Base-by-base conservation (phyloP, 2,113 vertebrate species). In the Benitochromis conjunctus region DNA sequence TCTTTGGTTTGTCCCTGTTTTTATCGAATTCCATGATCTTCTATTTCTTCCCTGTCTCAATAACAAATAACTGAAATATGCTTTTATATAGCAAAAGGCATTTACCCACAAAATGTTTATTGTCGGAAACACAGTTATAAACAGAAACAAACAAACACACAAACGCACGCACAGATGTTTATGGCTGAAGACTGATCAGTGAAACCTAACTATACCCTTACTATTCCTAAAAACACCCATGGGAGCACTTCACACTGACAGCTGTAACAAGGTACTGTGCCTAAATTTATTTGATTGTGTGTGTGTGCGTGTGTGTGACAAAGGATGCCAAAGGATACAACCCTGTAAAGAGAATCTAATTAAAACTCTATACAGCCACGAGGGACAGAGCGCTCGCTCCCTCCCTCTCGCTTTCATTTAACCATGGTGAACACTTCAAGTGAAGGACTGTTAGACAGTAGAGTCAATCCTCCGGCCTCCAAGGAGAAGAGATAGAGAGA, bases 341-440 rank as follows among this genome's bases (percentile, higher is more conserved):
- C 93, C 90, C 91, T 84, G 87, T 94, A 95, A 94, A 94, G 91
- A 93, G 86, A 94, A 94, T 94, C 89, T 93, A 95, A 95, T 94
- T 94, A 93, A 94, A 94, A 92, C 86, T 89, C 91, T 82, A 89
- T 86, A 81, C 57, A 87, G 87, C 94, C 94, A 94, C 90, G 26
- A 91, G 94, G 90, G 91, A 92, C 87, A 53, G 53, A 78, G 85
- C 9, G 38, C 54, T 80, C 58, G 0, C 85, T 71, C 81, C 54
- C 46, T 79, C 81, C 26, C 88, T 76, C 74, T 80, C 14, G 13
- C 26, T 84, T 88, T 91, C 84, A 74, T 90, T 91, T 90, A 90
- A 84, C 85, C 90, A 83, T 29, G 64, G 92, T 82, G 84, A 92
- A 77, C 89, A 85, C 89, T 91, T 88, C 56, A 88, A 81, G 92